Base-by-base conservation (phyloP, 2,888 invertebrate genomes). In the Agrotis clavis region DNA sequence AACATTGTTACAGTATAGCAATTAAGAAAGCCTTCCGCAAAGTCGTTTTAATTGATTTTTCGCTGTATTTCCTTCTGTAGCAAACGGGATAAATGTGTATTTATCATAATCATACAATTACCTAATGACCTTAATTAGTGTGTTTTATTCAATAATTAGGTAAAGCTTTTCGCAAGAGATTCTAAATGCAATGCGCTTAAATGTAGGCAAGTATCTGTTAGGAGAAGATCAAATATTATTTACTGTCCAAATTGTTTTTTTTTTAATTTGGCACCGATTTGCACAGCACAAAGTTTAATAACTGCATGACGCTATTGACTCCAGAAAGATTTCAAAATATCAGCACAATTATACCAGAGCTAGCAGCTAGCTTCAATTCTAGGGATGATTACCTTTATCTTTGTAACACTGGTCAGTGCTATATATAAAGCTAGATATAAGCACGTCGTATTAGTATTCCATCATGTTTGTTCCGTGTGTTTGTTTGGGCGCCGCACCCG, bases 401-500 rank as follows among this genome's bases (percentile, higher is more conserved):
- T 21, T 21, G 50, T 64, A 16, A 14, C 18, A 57, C 30, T 13
- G 47, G 11, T 47, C 21, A 54, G 19, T 19, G 18, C 19, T 21
- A 41, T 45, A 25, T 50, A 3, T 54, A 54, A 25, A 53, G 25
- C 16, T 59, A 67, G 21, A 35, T 63, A 50, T 54, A 62, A 66
- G 53, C 63, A 25, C 25, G 25, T 2, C 57, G 66, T 69, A 77
- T 81, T 56, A 56, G 48, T 73, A 77, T 64, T 56, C 25, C 80
- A 53, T 79, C 70, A 67, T 86, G 85, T 84, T 83, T 67, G 77
- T 71, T 67, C 74, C 76, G 77, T 74, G 47, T 72, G 56, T 89
- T 87, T 88, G 81, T 88, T 88, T 87, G 85, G 85, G 57, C 79
- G 79, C 77, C 68, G 67, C 71, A 63, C 71, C 77, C 53, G 54